Percentiles rank a stretch among this genome's conserved stretches.
These are phyloP conservation scores for Athene cunicularia DNA, from an alignment of 2,113 vertebrate species.

Conservation along the genomic window DNA sequence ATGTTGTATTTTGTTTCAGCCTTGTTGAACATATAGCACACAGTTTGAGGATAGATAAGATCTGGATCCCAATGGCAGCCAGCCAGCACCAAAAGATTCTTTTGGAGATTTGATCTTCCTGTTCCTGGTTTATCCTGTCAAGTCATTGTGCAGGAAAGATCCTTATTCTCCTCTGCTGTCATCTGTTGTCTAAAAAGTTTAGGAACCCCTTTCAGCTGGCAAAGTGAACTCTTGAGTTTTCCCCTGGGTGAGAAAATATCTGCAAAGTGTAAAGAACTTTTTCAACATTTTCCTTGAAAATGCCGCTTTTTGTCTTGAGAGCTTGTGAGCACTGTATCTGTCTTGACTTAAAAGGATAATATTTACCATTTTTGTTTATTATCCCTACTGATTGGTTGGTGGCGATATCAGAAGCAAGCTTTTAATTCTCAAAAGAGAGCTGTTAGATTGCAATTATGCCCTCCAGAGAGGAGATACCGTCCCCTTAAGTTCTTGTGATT, in stretches of 20 bases:
- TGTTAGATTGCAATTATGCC: background rate
- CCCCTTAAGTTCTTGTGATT: background rate
- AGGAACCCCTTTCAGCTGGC: background rate
- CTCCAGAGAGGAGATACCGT: background rate
- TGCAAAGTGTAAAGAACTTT: background rate
- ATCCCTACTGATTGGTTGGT: background rate
- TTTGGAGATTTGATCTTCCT: background rate
- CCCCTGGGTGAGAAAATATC: background rate
- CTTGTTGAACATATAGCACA: background rate
- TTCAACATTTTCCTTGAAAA: background rate
- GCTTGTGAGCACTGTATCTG: background rate
- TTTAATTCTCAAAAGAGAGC: background rate
- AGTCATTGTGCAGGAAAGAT: background rate
- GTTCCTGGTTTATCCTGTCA: background rate
- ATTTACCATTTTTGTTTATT: background rate
- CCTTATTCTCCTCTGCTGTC: background rate
- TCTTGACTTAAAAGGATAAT: background rate
- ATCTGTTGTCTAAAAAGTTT: background rate
- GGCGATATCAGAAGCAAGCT: background rate
- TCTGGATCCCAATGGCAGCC: background rate
- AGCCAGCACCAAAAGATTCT: background rate
- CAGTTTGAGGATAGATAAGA: background rate
- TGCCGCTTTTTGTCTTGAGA: background rate
- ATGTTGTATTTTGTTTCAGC: background rate
- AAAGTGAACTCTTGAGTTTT: background rate